Percentiles rank a stretch among this genome's conserved stretches.
These are phyloP conservation scores for Hippocampus zosterae DNA, from an alignment of 2,113 vertebrate species.

Conservation along the genomic window DNA sequence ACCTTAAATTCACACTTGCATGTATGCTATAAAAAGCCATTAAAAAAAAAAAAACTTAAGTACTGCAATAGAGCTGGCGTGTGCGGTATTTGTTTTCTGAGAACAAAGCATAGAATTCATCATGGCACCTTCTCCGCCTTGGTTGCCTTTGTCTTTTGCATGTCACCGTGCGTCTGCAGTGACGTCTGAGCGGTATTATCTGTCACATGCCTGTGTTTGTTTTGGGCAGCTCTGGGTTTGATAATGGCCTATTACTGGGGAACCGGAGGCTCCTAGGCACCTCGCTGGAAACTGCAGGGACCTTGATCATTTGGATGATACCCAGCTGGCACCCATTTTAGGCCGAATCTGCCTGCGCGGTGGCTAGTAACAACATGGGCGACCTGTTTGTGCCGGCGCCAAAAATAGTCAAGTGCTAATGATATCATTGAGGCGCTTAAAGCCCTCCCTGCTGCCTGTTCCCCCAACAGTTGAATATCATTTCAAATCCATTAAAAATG, in stretches of 20 bases:
- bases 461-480: no score
- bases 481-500: no score
- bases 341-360: constrained; percentile 15
- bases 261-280: constrained; percentile 40
- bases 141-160: constrained; percentile 48
- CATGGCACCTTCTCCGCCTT: constrained; percentile 36
- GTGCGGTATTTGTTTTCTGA: constrained; percentile 46
- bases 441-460: constrained; percentile 19
- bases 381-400: constrained; percentile 12
- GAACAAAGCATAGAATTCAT: constrained; percentile 41
- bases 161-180: constrained; percentile 61
- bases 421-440: constrained; percentile 27
- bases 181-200: constrained; percentile 70
- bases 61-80: background rate
- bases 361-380: constrained; percentile 31
- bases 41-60: background rate
- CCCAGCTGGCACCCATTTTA: constrained; percentile 44
- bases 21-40: background rate
- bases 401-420: constrained; percentile 17
- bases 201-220: constrained; percentile 68
- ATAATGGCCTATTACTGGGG: constrained; percentile 68
- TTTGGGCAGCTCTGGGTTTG: constrained; percentile 56
- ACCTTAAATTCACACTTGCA: background rate
- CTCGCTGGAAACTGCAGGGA: constrained; percentile 46
- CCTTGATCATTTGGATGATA: constrained; percentile 40